These are phyloP conservation scores for Ectemnius continuus DNA, from an alignment of 2,888 invertebrate species.

Conservation along the genomic window DNA sequence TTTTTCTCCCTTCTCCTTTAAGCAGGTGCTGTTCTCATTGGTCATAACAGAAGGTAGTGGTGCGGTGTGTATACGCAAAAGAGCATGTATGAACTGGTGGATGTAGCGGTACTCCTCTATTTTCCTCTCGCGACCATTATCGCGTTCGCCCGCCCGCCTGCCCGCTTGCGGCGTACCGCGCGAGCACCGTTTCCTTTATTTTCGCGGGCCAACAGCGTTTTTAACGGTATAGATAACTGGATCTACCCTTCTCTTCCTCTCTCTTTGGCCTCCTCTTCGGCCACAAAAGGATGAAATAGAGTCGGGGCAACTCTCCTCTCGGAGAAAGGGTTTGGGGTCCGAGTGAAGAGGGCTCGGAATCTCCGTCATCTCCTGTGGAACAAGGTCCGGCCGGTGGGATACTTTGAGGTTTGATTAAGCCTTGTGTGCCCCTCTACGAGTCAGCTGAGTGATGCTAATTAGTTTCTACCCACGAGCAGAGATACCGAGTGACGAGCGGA, in stretches of 20 bases:
- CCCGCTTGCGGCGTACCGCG: neutral
- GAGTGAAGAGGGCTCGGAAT: constrained; percentile 9
- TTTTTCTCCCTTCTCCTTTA: too few relatives aligned
- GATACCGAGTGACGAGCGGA: neutral
- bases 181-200: constrained; percentile 10
- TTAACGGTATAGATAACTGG: constrained; percentile 28
- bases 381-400: constrained; percentile 39
- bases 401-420: constrained; percentile 64
- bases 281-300: constrained; percentile 21
- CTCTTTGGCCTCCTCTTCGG: too few relatives aligned
- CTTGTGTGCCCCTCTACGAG: constrained; percentile 39
- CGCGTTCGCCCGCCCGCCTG: neutral
- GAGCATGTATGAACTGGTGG: too few relatives aligned
- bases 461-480: constrained; percentile 43
- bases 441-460: constrained; percentile 57
- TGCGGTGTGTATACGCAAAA: too few relatives aligned
- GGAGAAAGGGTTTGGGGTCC: constrained; percentile 26
- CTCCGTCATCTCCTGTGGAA: constrained; percentile 17
- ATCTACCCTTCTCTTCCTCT: neutral
- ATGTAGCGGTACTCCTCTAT: neutral
- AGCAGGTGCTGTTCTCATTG: too few relatives aligned
- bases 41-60: too few relatives aligned
- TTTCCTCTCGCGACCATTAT: neutral
- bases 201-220: constrained; percentile 16
- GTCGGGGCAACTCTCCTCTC: neutral